Percentiles rank a stretch among this genome's conserved stretches.
Evolutionary conservation across 2,888 invertebrate genomes (phyloP).

Genomic region (Limnephilus marmoratus): DNA sequence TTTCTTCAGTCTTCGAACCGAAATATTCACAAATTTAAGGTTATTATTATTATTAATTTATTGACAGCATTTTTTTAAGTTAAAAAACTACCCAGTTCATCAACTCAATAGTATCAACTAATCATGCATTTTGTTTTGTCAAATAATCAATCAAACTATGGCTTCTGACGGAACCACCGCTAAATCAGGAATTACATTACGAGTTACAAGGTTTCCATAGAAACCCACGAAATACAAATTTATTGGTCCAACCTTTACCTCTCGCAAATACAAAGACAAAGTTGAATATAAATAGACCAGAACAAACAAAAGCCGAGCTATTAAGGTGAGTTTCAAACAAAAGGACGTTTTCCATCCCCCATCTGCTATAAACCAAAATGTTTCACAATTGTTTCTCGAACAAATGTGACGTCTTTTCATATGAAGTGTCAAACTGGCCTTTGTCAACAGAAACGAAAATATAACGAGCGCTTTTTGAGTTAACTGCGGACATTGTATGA

Average conservation of each 20-base stretch:
- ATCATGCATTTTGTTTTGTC: neutral
- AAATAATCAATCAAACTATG: neutral
- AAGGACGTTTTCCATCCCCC: constrained; percentile 21
- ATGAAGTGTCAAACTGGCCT: constrained; percentile 51
- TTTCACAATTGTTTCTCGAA: constrained; percentile 61
- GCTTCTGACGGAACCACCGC: neutral
- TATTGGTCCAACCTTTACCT: neutral
- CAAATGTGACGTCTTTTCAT: constrained; percentile 59
- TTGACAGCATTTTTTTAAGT: no score
- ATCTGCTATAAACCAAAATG: constrained; percentile 21
- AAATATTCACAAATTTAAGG: no score
- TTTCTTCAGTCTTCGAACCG: no score
- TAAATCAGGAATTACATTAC: neutral
- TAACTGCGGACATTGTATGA: neutral
- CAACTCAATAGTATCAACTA: neutral
- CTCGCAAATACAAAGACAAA: neutral
- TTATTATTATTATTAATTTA: no score
- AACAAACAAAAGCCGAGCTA: constrained; percentile 6
- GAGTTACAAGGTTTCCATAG: neutral
- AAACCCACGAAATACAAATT: neutral
- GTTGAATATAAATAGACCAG: neutral
- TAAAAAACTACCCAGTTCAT: neutral
- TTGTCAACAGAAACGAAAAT: constrained; percentile 55
- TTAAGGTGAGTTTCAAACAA: constrained; percentile 43
- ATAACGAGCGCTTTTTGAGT: constrained; percentile 12